Percentiles rank a stretch among this genome's conserved stretches.
Conservation (phyloP, 2,888 invertebrate species). For the Abscondita cerata region DNA sequence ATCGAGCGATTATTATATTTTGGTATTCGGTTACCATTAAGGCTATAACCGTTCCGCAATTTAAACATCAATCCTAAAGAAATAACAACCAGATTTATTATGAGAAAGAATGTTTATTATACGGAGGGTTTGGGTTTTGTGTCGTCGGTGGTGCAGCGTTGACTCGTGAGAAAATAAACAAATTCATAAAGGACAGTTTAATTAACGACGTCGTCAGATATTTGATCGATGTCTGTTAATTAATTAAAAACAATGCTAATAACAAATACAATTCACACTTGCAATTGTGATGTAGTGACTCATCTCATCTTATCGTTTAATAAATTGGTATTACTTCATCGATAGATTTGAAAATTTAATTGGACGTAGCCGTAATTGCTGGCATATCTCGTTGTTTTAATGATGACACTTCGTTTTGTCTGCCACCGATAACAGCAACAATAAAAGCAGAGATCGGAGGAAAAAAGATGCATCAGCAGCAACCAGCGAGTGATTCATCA, state of each 20-base stretch:
- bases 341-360: slow-evolving; percentile 53
- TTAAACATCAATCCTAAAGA: slow-evolving; percentile 20
- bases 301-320: slow-evolving; percentile 25
- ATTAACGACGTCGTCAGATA: slow-evolving; percentile 31
- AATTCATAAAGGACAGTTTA: slow-evolving; percentile 23
- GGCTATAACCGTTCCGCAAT: slow-evolving; percentile 18
- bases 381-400: no score
- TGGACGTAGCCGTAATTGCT: not conserved
- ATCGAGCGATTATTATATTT: slow-evolving; percentile 32
- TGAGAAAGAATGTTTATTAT: slow-evolving; percentile 3
- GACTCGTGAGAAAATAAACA: slow-evolving; percentile 9
- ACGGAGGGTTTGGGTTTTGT: not conserved
- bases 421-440: no score
- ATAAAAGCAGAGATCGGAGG: no score
- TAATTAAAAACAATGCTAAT: slow-evolving; percentile 35
- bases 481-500: no score
- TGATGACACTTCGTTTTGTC: no score
- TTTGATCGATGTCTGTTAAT: slow-evolving; percentile 33
- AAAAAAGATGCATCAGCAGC: no score
- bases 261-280: slow-evolving; percentile 41
- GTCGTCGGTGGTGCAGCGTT: not conserved
- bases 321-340: slow-evolving; percentile 52
- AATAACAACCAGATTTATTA: slow-evolving; percentile 8
- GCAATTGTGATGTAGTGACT: slow-evolving; percentile 29
- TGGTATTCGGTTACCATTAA: slow-evolving; percentile 22